phyloP scores from a whole-genome alignment of 2,888 invertebrate species.

The Stramonita haemastoma region DNA sequence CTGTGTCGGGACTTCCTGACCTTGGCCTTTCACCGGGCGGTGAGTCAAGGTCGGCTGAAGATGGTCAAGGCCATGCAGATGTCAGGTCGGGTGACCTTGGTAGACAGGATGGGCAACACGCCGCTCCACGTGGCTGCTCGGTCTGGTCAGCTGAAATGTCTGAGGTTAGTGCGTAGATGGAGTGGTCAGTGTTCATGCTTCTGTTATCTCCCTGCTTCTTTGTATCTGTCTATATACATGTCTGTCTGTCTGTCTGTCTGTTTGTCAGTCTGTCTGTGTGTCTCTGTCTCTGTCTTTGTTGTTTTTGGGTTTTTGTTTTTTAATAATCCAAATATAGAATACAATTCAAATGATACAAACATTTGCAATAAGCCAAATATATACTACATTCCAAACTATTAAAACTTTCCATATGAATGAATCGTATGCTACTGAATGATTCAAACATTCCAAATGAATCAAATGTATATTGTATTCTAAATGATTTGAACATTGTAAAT shows the following conservation, averaged over 20 bases:
- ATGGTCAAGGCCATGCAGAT: constrained; percentile 48
- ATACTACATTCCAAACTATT: too few relatives aligned
- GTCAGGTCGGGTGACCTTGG: constrained; percentile 47
- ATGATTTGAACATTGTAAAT: too few relatives aligned
- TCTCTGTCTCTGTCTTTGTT: constrained; percentile 11
- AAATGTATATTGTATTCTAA: too few relatives aligned
- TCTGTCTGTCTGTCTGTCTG: constrained; percentile 22
- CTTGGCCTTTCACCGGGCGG: constrained; percentile 47
- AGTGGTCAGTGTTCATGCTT: not conserved
- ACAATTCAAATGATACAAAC: too few relatives aligned
- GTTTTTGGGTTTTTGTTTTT: too few relatives aligned
- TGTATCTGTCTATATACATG: not conserved
- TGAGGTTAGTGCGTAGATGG: constrained; percentile 45
- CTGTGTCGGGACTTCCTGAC: constrained; percentile 45
- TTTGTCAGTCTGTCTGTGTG: not conserved
- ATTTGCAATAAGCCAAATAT: too few relatives aligned
- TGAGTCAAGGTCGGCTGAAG: constrained; percentile 47
- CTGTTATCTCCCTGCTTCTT: not conserved
- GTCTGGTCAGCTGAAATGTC: constrained; percentile 47
- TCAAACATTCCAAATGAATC: too few relatives aligned
- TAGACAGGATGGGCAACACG: constrained; percentile 55
- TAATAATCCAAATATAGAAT: too few relatives aligned
- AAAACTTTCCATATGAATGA: too few relatives aligned
- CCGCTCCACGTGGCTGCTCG: constrained; percentile 53
- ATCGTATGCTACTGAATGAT: too few relatives aligned